These are phyloP conservation scores for Sphaerodactylus townsendi DNA, from an alignment of 2,113 vertebrate genomes.

Conservation along the genomic window DNA sequence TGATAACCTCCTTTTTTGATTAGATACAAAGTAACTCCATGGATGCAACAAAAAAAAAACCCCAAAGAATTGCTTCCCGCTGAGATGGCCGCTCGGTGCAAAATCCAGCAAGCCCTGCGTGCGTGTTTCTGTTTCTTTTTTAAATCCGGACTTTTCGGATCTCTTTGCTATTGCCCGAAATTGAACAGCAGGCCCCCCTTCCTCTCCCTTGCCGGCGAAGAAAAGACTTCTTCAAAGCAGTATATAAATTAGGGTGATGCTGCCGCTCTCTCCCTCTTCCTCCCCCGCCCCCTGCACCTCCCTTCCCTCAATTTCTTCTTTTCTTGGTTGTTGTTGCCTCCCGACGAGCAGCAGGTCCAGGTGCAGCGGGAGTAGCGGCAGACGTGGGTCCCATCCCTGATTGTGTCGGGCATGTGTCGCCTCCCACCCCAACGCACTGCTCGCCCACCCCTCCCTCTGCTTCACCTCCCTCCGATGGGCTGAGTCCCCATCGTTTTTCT, in stretches of 20 bases:
- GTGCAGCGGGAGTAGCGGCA: constrained; percentile 56
- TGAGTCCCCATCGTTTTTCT: constrained; percentile 28
- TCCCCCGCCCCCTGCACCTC: constrained; percentile 11
- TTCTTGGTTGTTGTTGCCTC: constrained; percentile 19
- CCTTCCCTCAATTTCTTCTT: constrained; percentile 17
- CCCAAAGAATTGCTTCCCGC: constrained; percentile 62
- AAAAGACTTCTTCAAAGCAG: constrained; percentile 69
- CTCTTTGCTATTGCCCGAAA: constrained; percentile 61
- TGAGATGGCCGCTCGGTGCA: constrained; percentile 75
- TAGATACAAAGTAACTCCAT: constrained; percentile 76
- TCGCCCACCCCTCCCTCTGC: neutral
- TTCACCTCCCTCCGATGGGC: constrained; percentile 9
- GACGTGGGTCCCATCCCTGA: constrained; percentile 37
- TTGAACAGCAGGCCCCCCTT: constrained; percentile 41
- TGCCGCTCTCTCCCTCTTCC: constrained; percentile 49
- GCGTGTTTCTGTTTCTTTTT: constrained; percentile 75
- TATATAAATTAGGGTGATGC: constrained; percentile 56
- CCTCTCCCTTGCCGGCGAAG: constrained; percentile 65
- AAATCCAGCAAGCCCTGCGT: constrained; percentile 68
- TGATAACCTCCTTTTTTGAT: constrained; percentile 53
- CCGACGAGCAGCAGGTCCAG: constrained; percentile 52
- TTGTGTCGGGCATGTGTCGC: constrained; percentile 11
- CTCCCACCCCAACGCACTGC: constrained; percentile 50
- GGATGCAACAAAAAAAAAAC: constrained; percentile 41
- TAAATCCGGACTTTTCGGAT: constrained; percentile 70